Percentiles rank a stretch among this genome's conserved stretches.
phyloP scores from a whole-genome alignment of 2,888 invertebrate species.

The Torymus tubicola region DNA sequence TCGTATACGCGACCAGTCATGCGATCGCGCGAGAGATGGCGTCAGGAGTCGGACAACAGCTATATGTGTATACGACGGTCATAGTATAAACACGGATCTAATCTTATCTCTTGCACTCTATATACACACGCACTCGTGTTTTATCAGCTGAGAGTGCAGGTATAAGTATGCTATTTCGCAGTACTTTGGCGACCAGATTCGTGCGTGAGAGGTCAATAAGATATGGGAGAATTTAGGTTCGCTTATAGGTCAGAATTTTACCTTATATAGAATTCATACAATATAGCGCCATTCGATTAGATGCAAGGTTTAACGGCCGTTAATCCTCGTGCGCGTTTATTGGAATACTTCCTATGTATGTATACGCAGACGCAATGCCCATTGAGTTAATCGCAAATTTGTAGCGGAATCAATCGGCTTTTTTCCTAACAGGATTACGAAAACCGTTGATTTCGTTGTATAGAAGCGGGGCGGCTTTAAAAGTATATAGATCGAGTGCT shows the following conservation, averaged over 20 bases:
- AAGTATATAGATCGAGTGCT: too few species aligned
- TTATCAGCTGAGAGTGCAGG: slow-evolving; percentile 11
- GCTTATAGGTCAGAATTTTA: too few species aligned
- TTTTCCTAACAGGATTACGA: slow-evolving; percentile 18
- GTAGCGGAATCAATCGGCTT: slow-evolving; percentile 11
- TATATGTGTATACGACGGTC: background rate
- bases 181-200: too few species aligned
- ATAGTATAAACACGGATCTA: slow-evolving; percentile 27
- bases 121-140: background rate
- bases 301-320: background rate
- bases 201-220: too few species aligned
- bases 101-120: slow-evolving; percentile 34
- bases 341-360: too few species aligned
- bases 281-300: too few species aligned
- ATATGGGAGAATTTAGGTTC: too few species aligned
- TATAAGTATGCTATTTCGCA: too few species aligned
- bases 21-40: slow-evolving; percentile 42
- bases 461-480: too few species aligned
- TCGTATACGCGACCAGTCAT: too few species aligned
- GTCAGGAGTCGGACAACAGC: background rate
- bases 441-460: slow-evolving; percentile 2
- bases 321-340: background rate
- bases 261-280: too few species aligned
- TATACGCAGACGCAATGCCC: background rate
- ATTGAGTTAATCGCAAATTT: slow-evolving; percentile 19